These are phyloP conservation scores for Volucella inanis DNA, from an alignment of 2,888 invertebrate species.

Conservation along the genomic window DNA sequence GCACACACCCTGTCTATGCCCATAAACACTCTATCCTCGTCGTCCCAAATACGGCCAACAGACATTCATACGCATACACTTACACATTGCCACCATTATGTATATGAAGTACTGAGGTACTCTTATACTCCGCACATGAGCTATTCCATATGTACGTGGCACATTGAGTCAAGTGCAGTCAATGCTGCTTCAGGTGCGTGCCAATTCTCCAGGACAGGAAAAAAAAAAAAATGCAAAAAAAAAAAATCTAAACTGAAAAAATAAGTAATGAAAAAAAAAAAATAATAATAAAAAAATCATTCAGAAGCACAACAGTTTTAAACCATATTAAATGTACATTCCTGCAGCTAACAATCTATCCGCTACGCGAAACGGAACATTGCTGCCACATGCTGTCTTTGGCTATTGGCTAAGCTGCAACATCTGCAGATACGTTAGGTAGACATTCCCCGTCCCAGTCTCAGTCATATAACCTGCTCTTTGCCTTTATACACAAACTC, in stretches of 20 bases:
- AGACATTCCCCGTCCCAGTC: not conserved
- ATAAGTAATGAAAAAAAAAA: not conserved
- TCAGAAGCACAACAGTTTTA: slow-evolving; percentile 57
- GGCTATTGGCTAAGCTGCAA: slow-evolving; percentile 58
- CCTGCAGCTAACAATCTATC: slow-evolving; percentile 68
- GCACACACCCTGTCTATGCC: slow-evolving; percentile 66
- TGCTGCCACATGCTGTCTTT: slow-evolving; percentile 62
- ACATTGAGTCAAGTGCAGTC: slow-evolving; percentile 69
- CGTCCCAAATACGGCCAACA: slow-evolving; percentile 59
- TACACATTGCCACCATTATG: not conserved
- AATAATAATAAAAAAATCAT: slow-evolving; percentile 10
- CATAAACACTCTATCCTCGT: slow-evolving; percentile 69
- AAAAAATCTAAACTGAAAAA: not conserved
- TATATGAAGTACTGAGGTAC: no score
- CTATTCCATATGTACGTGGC: slow-evolving; percentile 17
- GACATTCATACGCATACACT: slow-evolving; percentile 10
- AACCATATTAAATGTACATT: slow-evolving; percentile 71
- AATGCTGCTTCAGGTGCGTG: slow-evolving; percentile 66
- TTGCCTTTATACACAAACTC: no score
- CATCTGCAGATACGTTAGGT: slow-evolving; percentile 65
- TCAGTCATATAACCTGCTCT: slow-evolving; percentile 27
- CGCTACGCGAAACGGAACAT: slow-evolving; percentile 74
- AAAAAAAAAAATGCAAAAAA: no score
- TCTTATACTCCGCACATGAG: no score
- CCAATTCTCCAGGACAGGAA: slow-evolving; percentile 57